Base-by-base conservation (phyloP, 2,797 vertebrate species). In the Characodon lateralis region DNA sequence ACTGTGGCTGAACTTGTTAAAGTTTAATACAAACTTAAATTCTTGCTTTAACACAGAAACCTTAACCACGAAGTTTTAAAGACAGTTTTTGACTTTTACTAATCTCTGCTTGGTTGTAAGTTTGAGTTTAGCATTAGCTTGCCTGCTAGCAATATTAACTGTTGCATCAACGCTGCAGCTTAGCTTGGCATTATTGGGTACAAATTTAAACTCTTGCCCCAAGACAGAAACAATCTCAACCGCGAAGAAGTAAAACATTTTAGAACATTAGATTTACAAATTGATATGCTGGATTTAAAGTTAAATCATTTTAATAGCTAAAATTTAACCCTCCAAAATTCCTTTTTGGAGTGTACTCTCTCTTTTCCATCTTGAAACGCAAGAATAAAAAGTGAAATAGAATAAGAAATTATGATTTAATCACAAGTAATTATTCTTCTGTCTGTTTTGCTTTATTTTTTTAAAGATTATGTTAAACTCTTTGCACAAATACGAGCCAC, bases 381-480 rank as follows among this genome's bases (percentile, higher is more conserved):
- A n/a, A 69, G 41, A 14, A 26, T 46, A 43, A 16, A 43, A 43
- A 14, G 6, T 46, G 13, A 69, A 26, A 26, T 20, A 5, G 13
- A 43, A 35, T 39, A 55, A 24, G 1, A 51, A 68, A 80, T 50
- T 28, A 12, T 18, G 61, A 65, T 65, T 65, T 65, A 39, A 39
- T 39, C 31, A 65, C 22, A 55, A 39, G 50, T 43, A 9, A 24
- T 5, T 12, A 48, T 1, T 13, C 1, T 3, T 3, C 26, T 24
- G 5, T 35, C 46, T 0, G 46, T 16, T 39, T 18, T 61, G 69
- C 10, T 43, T 14, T 13, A 61, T 5, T 73, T 72, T 65, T 78
- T 63, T 66, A 41, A 41, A 96, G 96, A 95, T 96, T 8, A 96
- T 96, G 96, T 86, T 96, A 78, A 96, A 96, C 89, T 96, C 96